These are phyloP conservation scores for Erebia ligea DNA, from an alignment of 2,888 invertebrate genomes.

Conservation along the genomic window DNA sequence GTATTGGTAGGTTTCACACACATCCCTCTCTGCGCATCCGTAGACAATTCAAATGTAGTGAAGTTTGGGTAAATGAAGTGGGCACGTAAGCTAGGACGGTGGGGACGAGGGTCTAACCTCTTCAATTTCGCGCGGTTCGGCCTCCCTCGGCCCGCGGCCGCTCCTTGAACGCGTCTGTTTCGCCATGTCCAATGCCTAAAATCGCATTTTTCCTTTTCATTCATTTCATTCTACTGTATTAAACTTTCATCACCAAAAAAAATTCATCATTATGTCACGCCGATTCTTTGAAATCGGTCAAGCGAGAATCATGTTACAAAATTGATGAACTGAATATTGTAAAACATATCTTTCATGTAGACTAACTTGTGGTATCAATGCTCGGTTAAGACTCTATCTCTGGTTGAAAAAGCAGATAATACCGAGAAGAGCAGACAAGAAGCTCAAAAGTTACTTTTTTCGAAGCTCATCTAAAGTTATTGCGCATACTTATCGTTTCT, in stretches of 20 bases:
- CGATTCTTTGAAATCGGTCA: no score
- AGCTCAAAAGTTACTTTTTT: no score
- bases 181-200: conserved; percentile 94
- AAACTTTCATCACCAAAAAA: background rate
- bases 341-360: no score
- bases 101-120: conserved; percentile 80
- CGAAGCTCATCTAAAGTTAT: no score
- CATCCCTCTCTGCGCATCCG: background rate
- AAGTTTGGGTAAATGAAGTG: background rate
- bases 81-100: background rate
- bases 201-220: conserved; percentile 27
- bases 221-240: background rate
- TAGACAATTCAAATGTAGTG: background rate
- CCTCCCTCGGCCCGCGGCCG: conserved; percentile 85
- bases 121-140: conserved; percentile 88
- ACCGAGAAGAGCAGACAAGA: no score
- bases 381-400: no score
- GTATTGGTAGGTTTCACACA: background rate
- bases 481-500: no score
- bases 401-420: no score
- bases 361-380: no score
- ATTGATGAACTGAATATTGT: no score
- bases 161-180: conserved; percentile 94
- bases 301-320: no score
- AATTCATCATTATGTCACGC: background rate